Percentiles rank a stretch among this genome's conserved stretches.
These are phyloP conservation scores for Cairina moschata DNA, from an alignment of 2,113 vertebrate species.

Conservation along the genomic window DNA sequence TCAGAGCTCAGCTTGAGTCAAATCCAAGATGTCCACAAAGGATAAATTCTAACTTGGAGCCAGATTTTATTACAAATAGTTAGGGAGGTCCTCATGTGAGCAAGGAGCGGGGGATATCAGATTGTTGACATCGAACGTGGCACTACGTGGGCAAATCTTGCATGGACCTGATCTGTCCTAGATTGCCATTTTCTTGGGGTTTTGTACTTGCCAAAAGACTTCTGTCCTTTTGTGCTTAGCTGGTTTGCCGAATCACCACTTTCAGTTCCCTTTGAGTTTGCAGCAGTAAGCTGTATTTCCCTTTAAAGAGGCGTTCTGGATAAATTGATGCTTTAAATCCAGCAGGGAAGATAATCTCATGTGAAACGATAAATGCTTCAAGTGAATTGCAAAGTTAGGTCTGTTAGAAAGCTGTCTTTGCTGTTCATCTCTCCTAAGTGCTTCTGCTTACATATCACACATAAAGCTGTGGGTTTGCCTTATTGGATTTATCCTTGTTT, in stretches of 20 bases:
- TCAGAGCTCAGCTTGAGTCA: neutral
- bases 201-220: neutral
- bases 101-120: neutral
- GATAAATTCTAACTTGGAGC: neutral
- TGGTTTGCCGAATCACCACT: neutral
- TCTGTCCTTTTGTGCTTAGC: neutral
- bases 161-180: neutral
- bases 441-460: neutral
- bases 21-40: neutral
- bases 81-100: neutral
- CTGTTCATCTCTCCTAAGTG: neutral
- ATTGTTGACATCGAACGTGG: neutral
- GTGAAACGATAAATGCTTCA: neutral
- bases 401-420: neutral
- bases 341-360: neutral
- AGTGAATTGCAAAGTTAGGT: neutral
- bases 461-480: neutral
- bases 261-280: neutral
- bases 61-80: neutral
- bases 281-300: neutral
- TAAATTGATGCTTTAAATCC: neutral
- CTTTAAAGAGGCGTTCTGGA: neutral
- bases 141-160: neutral
- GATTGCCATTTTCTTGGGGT: accelerated
- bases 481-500: neutral